phyloP scores from a whole-genome alignment of 2,113 vertebrate genomes.

The Dicaeum eximium region DNA sequence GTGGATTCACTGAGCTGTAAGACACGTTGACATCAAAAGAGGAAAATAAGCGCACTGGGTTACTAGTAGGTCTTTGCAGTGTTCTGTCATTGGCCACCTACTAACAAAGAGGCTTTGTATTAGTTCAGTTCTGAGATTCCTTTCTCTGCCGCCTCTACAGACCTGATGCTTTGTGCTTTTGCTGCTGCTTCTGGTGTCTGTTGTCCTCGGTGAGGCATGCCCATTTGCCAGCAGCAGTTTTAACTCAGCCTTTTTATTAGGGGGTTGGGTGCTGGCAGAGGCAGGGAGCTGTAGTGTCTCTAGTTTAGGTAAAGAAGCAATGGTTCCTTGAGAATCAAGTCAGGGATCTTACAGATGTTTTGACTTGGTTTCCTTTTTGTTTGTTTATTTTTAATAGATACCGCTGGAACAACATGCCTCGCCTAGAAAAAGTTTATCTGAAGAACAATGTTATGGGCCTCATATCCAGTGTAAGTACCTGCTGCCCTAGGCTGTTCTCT shows the following conservation, averaged over 20 bases:
- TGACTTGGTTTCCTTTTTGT: background rate
- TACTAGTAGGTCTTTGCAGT: background rate
- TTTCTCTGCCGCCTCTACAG: background rate
- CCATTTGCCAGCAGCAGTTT: background rate
- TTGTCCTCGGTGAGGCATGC: background rate
- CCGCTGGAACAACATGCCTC: slow-evolving; percentile 92
- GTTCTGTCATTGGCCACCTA: background rate
- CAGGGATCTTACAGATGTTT: background rate
- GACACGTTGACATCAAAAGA: accelerated
- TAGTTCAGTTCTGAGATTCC: background rate
- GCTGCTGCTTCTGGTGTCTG: background rate
- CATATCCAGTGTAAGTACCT: slow-evolving; percentile 77
- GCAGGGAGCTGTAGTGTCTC: background rate
- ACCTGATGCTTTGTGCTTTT: slow-evolving; percentile 2
- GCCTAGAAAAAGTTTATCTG: slow-evolving; percentile 87
- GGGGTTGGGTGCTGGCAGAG: background rate
- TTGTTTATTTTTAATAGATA: slow-evolving; percentile 74
- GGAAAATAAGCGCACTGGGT: background rate
- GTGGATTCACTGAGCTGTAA: background rate
- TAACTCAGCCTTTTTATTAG: background rate
- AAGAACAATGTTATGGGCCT: slow-evolving; percentile 94
- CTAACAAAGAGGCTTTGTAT: slow-evolving; percentile 24
- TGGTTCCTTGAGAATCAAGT: background rate
- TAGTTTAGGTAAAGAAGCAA: background rate
- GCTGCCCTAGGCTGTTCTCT: background rate